Base-by-base conservation (phyloP, 1,140 invertebrate species). In the Sarcophaga bullata region DNA sequence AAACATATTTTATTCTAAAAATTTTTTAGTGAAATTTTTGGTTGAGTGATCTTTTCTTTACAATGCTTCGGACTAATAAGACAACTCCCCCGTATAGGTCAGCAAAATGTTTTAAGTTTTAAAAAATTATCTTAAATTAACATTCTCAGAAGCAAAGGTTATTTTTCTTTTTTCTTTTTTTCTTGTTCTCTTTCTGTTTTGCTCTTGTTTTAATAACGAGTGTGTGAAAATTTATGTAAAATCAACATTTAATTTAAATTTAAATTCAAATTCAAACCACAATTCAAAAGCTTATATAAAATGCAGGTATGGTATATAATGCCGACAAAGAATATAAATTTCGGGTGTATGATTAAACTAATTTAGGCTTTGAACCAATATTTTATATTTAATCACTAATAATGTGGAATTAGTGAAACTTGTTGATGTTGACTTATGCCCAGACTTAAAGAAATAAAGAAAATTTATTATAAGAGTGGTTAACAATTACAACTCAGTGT, bases 181-280 rank as follows among this genome's bases (percentile, higher is more conserved):
- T 58, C 3, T n/a, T 7, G 7, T 15, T 7, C 13, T 6, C 0
- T 3, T 58, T 58, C 13, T 58, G 6, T 15, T 7, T 15, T 13
- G 54, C 54, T 58, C n/a, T 13, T 58, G 15, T n/a, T 58, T n/a
- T 58, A 8, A 13, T 7, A 58, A 15, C n/a, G 15, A 58, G 54
- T 58, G 54, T 58, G 54, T 58, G 54, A 58, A 58, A 58, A 58
- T 58, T 58, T 58, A 58, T 58, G 54, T 58, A 58, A 58, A 58
- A 58, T n/a, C 25, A 37, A 37, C 54, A 58, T 58, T 58, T 58
- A 58, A 58, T n/a, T 58, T n/a, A 58, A 6, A n/a, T 58, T 58
- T 0, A 58, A n/a, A 58, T n/a, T n/a, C 10, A 13, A 13, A 58
- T 58, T 58, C 54, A 58, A 58, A 58, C 15, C n/a, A 15, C 25